Evolutionary conservation across 2,797 vertebrate genomes (phyloP).

Genomic region (Pipistrellus kuhlii): DNA sequence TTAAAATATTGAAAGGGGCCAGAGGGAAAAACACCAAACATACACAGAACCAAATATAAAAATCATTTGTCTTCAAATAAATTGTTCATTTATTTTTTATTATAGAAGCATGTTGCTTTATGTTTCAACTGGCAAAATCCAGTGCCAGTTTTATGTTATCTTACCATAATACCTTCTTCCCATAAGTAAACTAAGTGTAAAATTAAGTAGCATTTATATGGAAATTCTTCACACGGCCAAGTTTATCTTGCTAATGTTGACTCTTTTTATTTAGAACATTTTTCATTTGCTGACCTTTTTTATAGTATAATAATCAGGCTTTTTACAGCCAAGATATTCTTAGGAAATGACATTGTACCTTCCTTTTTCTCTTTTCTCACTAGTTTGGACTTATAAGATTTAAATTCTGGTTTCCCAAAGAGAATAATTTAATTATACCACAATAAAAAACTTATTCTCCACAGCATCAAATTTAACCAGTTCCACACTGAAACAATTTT

Average conservation of each 20-base stretch:
- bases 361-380: constrained; percentile 39
- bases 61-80: not conserved
- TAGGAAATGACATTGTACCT: constrained; percentile 30
- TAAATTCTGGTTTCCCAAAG: constrained; percentile 46
- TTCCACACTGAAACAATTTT: constrained; percentile 30
- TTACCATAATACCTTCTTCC: not conserved
- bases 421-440: constrained; percentile 34
- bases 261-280: constrained; percentile 41
- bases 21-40: not conserved
- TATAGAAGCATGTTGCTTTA: not conserved
- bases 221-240: not conserved
- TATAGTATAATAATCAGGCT: constrained; percentile 19
- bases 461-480: constrained; percentile 10
- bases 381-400: not conserved
- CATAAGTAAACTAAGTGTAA: not conserved
- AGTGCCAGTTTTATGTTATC: not conserved
- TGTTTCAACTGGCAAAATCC: not conserved
- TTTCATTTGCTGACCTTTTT: constrained; percentile 40
- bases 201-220: not conserved
- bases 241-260: not conserved
- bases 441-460: constrained; percentile 50
- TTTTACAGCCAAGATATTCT: constrained; percentile 57
- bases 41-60: not conserved
- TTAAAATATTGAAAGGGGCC: not conserved
- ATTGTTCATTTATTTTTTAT: not conserved